A percentile compares a stretch with the other conserved stretches of the same genome.
Conservation (phyloP, 2,113 vertebrate species). For the Antechinus flavipes region DNA sequence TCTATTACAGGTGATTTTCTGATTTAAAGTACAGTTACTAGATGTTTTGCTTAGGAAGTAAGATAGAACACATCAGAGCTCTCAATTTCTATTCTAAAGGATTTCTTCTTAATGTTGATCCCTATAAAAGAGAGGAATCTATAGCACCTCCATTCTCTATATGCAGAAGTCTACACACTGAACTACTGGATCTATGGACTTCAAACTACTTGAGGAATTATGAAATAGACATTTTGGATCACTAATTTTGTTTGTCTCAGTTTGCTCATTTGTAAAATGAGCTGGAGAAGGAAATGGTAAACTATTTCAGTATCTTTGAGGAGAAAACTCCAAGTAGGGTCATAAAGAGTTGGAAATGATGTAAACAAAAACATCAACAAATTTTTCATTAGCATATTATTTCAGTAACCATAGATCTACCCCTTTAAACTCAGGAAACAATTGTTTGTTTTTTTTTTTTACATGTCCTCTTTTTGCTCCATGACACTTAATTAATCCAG, state of each 20-base stretch:
- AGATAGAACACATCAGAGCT: not conserved
- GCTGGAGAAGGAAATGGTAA: not conserved
- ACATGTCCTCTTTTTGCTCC: not conserved
- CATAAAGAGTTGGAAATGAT: not conserved
- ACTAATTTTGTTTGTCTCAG: not conserved
- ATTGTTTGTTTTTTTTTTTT: not conserved
- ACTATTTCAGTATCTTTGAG: not conserved
- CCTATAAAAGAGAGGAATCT: not conserved
- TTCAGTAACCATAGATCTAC: not conserved
- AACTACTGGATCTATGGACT: not conserved
- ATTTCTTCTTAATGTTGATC: not conserved
- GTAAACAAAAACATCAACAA: not conserved
- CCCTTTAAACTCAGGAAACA: not conserved
- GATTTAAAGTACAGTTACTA: not conserved
- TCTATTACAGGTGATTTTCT: not conserved
- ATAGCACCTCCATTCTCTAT: not conserved
- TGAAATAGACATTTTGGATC: not conserved
- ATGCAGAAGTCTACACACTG: not conserved
- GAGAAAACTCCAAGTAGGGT: not conserved
- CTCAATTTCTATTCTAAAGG: not conserved
- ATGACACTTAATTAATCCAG: not conserved
- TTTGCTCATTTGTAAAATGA: not conserved
- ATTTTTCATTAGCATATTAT: not conserved
- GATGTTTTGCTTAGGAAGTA: not conserved
- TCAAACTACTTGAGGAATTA: not conserved